phyloP scores from a whole-genome alignment of 2,888 invertebrate species.

The Linnaemya tessellans region DNA sequence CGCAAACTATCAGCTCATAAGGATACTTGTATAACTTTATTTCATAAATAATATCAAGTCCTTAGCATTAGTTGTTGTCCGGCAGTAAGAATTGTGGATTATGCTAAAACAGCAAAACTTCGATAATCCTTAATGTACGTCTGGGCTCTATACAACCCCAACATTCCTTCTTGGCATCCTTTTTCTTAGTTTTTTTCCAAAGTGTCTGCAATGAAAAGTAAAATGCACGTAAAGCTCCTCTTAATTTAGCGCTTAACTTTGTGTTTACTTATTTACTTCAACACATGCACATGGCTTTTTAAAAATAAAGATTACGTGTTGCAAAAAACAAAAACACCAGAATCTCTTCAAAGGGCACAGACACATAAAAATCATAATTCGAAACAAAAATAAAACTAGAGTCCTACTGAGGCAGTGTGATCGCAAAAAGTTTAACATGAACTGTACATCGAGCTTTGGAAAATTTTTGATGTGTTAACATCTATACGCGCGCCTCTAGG shows the following conservation, averaged over 20 bases:
- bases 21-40: too few relatives aligned
- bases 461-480: too few relatives aligned
- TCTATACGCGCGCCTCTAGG: too few relatives aligned
- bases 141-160: too few relatives aligned
- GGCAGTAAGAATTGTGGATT: too few relatives aligned
- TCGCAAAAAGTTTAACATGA: neutral
- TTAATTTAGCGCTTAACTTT: slow-evolving; percentile 25
- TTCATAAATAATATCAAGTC: too few relatives aligned
- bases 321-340: neutral
- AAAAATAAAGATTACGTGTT: slow-evolving; percentile 27
- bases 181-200: neutral
- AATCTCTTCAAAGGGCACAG: slow-evolving; percentile 32
- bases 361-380: slow-evolving; percentile 23
- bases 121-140: too few relatives aligned
- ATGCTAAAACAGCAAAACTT: too few relatives aligned
- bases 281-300: slow-evolving; percentile 35
- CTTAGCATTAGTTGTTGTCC: too few relatives aligned
- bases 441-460: neutral
- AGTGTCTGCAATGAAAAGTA: neutral
- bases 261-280: slow-evolving; percentile 35
- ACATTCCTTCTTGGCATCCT: neutral
- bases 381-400: neutral
- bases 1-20: too few relatives aligned
- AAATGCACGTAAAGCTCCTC: neutral
- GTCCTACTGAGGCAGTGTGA: neutral